Conservation (phyloP, 2,888 invertebrate species). For the Tolmerus cingulatus region DNA sequence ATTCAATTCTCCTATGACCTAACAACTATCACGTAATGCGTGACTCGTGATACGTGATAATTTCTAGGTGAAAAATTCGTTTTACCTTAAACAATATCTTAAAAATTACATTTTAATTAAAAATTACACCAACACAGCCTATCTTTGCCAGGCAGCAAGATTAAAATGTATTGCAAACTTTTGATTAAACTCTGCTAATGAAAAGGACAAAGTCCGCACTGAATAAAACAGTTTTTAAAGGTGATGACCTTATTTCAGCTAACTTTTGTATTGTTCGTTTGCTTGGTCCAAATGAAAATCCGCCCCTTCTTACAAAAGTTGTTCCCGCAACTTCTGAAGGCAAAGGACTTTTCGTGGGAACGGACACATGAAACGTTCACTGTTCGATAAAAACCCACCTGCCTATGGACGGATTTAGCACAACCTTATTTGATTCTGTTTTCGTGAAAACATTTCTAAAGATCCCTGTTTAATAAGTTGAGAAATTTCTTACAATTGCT, state of each 20-base stretch:
- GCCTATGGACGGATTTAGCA: neutral
- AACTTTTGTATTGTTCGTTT: neutral
- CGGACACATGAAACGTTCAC: neutral
- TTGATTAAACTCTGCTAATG: neutral
- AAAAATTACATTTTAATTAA: neutral
- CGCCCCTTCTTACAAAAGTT: neutral
- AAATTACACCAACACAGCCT: neutral
- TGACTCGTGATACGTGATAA: too few species aligned
- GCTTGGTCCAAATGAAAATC: neutral
- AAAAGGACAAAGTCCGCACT: neutral
- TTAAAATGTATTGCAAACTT: neutral
- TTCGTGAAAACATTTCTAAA: neutral
- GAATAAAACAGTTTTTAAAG: neutral
- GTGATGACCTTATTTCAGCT: neutral
- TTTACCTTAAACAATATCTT: neutral
- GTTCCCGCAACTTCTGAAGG: neutral
- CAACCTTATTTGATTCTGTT: neutral
- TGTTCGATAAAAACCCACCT: neutral
- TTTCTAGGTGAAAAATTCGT: too few species aligned
- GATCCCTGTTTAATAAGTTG: neutral
- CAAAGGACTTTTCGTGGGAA: neutral
- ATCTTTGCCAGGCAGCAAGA: neutral
- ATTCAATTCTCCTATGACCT: too few species aligned
- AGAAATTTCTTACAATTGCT: neutral
- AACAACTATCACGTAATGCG: too few species aligned